phyloP scores from a whole-genome alignment of 2,888 invertebrate species.

The Epinotia bilunana region DNA sequence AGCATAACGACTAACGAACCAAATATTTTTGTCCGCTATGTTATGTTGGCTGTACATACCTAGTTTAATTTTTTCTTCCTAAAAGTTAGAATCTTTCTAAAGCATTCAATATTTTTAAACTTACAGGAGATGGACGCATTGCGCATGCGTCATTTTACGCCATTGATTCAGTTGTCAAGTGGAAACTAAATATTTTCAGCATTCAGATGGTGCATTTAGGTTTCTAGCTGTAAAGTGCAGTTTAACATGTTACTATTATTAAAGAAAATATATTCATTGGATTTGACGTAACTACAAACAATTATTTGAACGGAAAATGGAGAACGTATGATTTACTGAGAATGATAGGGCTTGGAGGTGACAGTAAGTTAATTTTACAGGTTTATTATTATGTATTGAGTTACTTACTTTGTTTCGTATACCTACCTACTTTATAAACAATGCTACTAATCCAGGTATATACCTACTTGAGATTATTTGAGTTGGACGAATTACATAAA shows the following conservation, averaged over 20 bases:
- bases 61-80: background rate
- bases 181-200: background rate
- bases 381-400: background rate
- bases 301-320: constrained; percentile 5
- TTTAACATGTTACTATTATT: constrained; percentile 1
- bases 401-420: background rate
- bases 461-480: too few relatives aligned
- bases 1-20: too few relatives aligned
- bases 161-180: constrained; percentile 19
- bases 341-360: background rate
- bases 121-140: too few relatives aligned
- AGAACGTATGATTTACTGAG: background rate
- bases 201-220: background rate
- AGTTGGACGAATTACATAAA: too few relatives aligned
- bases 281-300: background rate
- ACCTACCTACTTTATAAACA: too few relatives aligned
- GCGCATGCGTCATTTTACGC: constrained; percentile 23
- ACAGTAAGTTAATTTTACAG: constrained; percentile 13
- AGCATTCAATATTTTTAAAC: too few relatives aligned
- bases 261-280: background rate
- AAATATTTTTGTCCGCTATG: background rate
- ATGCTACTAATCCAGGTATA: too few relatives aligned
- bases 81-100: background rate
- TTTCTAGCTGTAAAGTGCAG: background rate
- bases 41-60: background rate